phyloP scores from a whole-genome alignment of 2,888 invertebrate species.

The Baronia brevicornis region DNA sequence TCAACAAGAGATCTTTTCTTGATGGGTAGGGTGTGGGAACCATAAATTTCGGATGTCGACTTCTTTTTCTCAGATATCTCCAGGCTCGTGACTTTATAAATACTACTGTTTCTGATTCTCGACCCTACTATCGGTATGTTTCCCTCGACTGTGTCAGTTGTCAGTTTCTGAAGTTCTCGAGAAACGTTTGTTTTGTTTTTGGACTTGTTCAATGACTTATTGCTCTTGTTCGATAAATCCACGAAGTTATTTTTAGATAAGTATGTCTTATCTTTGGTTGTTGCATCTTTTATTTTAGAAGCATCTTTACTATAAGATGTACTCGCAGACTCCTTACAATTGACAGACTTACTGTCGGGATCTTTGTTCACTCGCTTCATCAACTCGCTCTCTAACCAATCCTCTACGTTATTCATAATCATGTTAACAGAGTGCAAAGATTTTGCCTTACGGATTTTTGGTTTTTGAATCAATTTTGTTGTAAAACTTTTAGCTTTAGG shows the following conservation, averaged over 20 bases:
- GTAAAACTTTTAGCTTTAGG: slow-evolving; percentile 47
- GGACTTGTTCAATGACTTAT: slow-evolving; percentile 12
- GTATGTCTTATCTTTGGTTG: slow-evolving; percentile 1
- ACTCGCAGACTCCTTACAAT: neutral
- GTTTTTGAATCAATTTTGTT: slow-evolving; percentile 21
- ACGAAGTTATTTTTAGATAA: slow-evolving; percentile 6
- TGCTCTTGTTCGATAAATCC: slow-evolving; percentile 1
- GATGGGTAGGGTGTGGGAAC: slow-evolving; percentile 41
- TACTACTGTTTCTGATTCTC: slow-evolving; percentile 28
- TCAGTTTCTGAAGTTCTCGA: slow-evolving; percentile 38
- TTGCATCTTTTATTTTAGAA: neutral
- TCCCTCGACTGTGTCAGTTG: slow-evolving; percentile 41
- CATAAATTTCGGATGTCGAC: slow-evolving; percentile 34
- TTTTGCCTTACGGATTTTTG: slow-evolving; percentile 21
- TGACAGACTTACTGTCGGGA: slow-evolving; percentile 2
- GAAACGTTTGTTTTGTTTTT: slow-evolving; percentile 19
- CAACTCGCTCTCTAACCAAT: slow-evolving; percentile 44
- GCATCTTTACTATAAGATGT: too few species aligned
- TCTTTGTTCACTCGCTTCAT: slow-evolving; percentile 28
- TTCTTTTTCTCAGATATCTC: slow-evolving; percentile 18
- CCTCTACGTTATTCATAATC: slow-evolving; percentile 36
- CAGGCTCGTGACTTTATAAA: slow-evolving; percentile 7
- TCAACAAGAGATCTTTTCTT: slow-evolving; percentile 48
- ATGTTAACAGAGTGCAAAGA: slow-evolving; percentile 38
- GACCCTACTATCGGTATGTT: slow-evolving; percentile 26